Conservation (phyloP, 2,113 vertebrate species). For the Atlantisia rogersi region DNA sequence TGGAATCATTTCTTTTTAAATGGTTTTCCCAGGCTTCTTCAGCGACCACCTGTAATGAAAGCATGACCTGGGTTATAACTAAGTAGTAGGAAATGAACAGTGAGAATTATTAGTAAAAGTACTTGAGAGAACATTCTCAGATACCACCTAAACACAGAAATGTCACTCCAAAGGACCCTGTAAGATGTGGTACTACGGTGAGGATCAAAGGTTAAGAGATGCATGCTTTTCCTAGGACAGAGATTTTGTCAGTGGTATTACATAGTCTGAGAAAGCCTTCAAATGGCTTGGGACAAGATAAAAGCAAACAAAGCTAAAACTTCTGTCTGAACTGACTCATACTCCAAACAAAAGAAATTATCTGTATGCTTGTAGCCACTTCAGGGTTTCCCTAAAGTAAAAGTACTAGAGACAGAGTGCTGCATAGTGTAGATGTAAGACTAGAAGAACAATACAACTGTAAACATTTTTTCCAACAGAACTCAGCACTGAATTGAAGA, state of each 20-base stretch:
- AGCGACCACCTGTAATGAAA: slow-evolving; percentile 89
- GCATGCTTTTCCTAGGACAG: not conserved
- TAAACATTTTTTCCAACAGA: not conserved
- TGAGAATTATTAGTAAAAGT: not conserved
- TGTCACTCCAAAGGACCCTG: not conserved
- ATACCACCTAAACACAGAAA: not conserved
- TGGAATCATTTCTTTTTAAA: slow-evolving; percentile 97
- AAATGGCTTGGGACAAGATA: not conserved
- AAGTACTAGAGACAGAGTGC: not conserved
- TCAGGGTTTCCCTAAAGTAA: not conserved
- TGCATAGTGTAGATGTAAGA: not conserved
- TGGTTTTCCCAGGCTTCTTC: slow-evolving; percentile 99
- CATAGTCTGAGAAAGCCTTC: not conserved
- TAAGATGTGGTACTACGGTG: not conserved
- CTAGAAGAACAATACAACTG: not conserved
- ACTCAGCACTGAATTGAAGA: not conserved
- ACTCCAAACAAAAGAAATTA: not conserved
- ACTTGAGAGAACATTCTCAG: not conserved
- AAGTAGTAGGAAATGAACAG: not conserved
- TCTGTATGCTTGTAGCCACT: not conserved
- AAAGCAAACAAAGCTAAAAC: not conserved
- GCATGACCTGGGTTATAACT: not conserved
- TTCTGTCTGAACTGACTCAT: not conserved
- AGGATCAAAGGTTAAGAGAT: not conserved
- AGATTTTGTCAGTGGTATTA: not conserved